Base-by-base conservation (phyloP, 2,888 invertebrate genomes). In the Tachina lurida region DNA sequence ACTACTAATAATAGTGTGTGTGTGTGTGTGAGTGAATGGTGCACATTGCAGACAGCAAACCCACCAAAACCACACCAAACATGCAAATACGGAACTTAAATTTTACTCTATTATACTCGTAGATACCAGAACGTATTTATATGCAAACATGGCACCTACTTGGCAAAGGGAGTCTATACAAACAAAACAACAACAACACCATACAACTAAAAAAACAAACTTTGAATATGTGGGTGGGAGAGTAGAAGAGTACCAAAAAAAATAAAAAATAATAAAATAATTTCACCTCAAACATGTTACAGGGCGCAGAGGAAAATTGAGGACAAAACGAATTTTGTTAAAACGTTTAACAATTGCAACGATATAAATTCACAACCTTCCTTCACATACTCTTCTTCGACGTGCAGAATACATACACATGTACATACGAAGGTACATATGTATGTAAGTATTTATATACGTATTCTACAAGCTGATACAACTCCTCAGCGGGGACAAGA, bases 1-100 rank as follows among this genome's bases (percentile, higher is more conserved):
- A 56, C 79, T 54, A 15, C 15, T 10, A 43, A 9, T 3, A 52
- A 13, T 70, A 52, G 52, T 68, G 58, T 13, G 3, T 10, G 54
- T 22, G 56, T 58, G 45, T 45, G 47, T 31, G 47, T 22, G 47
- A 58, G 49, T 54, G 62, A 43, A 31, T 71, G 45, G 17, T 47
- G 17, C 45, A 54, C 31, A n/a, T 56, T 71, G 54, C 45, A 71
- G 45, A 52, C 52, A 47, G 13, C 58, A 62, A 73, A 68, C 78
- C 73, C 77, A 77, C 77, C 13, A 76, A 31, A 31, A 15, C 43
- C 17, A 62, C 49, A 56, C 54, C 49, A 47, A 70, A 70, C 73
- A 83, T 77, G 77, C 83, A 78, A 84, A 84, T 78, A 47, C 73
- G 83, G 73, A 84, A 84, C 83, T 84, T 73, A 83, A 83, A 67